Evolutionary conservation across 92 coral and sea anemone species (phyloP).

Genomic region (Palythoa grandis): DNA sequence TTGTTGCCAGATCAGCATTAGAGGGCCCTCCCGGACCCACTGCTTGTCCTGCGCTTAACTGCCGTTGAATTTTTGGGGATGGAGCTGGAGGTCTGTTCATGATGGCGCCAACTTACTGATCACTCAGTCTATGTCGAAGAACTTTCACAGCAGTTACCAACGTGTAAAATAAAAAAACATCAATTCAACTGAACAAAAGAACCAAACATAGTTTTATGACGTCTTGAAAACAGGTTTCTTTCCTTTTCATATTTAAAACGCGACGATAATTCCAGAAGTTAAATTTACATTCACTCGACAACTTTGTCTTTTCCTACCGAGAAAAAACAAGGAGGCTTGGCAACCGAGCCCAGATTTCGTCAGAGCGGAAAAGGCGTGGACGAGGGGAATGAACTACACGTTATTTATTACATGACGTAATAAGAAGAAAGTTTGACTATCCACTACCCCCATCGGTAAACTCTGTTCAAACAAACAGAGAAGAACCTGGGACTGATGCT

Average conservation of each 20-base stretch:
- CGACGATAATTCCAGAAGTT: conserved; percentile 1
- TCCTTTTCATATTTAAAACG: not conserved
- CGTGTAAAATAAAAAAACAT: not conserved
- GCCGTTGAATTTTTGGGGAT: conserved; percentile 44
- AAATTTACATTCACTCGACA: not conserved
- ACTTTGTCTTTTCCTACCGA: conserved; percentile 1
- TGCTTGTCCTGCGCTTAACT: conserved; percentile 36
- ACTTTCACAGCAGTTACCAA: conserved; percentile 8
- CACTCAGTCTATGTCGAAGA: not conserved
- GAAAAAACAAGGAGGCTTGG: conserved; percentile 33
- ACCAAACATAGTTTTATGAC: conserved; percentile 1
- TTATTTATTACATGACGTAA: not conserved
- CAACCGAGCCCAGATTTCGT: conserved; percentile 23
- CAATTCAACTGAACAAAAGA: not conserved
- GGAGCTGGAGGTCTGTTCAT: conserved; percentile 44
- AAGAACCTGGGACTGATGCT: too few species aligned
- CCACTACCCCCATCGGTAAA: too few species aligned
- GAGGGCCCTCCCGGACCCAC: conserved; percentile 81
- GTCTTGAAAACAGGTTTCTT: not conserved
- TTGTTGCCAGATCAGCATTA: conserved; percentile 97
- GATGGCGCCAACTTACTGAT: conserved; percentile 22
- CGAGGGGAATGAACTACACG: not conserved
- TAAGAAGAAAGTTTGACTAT: too few species aligned
- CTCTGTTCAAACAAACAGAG: too few species aligned
- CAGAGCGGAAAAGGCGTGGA: conserved; percentile 42